These are phyloP conservation scores for Limanda limanda DNA, from an alignment of 2,113 vertebrate species.

Conservation along the genomic window DNA sequence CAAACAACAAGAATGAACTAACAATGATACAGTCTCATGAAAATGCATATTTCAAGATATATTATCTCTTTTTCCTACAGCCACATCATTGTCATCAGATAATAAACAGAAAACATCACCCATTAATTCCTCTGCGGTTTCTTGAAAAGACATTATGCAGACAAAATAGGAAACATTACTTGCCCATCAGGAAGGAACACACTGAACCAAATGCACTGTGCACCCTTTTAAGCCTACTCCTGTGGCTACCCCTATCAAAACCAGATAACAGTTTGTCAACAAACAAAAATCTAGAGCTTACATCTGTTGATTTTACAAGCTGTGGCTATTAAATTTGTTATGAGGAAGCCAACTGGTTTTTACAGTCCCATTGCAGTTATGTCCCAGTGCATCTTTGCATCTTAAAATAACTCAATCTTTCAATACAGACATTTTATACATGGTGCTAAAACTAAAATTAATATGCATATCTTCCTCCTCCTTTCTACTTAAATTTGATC, in stretches of 20 bases:
- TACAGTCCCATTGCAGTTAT: not conserved
- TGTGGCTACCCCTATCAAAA: no score
- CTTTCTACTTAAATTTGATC: not conserved
- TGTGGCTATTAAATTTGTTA: not conserved
- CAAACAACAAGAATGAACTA: not conserved
- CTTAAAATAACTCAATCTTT: not conserved
- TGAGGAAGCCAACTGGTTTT: not conserved
- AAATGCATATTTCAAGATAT: not conserved
- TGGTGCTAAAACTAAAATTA: not conserved
- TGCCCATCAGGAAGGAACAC: no score
- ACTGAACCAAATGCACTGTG: no score
- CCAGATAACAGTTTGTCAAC: not conserved
- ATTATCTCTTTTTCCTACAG: not conserved
- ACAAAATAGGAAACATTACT: no score
- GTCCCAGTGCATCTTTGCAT: not conserved
- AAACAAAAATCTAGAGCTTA: not conserved
- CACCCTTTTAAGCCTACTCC: no score
- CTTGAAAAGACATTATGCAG: no score
- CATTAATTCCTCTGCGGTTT: not conserved
- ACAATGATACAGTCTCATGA: not conserved
- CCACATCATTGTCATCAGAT: not conserved
- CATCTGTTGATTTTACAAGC: not conserved
- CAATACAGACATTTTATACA: not conserved
- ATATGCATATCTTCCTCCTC: not conserved
- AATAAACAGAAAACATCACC: not conserved